Base-by-base conservation (phyloP, 2,888 invertebrate genomes). In the Erannis defoliaria region DNA sequence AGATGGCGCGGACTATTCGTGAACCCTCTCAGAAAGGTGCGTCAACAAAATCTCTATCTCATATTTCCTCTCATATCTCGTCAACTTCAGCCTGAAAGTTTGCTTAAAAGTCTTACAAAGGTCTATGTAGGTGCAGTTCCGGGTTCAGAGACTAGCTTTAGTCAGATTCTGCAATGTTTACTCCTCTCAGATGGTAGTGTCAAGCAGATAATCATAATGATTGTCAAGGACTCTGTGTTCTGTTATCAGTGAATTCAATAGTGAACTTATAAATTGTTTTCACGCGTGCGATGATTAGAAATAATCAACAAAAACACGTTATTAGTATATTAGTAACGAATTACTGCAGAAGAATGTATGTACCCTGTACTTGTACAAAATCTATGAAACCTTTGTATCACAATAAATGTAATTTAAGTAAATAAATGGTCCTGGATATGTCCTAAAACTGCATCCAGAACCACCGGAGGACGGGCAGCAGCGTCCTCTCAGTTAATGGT, bases 1-100 rank as follows among this genome's bases (percentile, higher is more conserved):
- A 98, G 98, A 95, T 99, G 98, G 98, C 97, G 96, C 84, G 98
- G 98, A 71, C 94, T 98, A 72, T 97, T 99, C 89, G 95, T 97
- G 83, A 95, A 95, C 81, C 96, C 98, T 51, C 94, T 99, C 79
- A 96, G 96, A 89, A 97, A 97, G 96, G 98, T 98, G 93, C 88
- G 88, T 83, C 64, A 67, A 62, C 55, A 62, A 40, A n/a, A 37
- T 31, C 45, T 21, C 54, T 37, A 2, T 21, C 21, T 26, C 33
- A 3, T 33, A 53, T 54, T 43, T 45, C 43, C n/a, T 18, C 16
- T 38, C 31, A 9, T 33, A 23, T 33, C 26, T 26, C 21, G 6
- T 43, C 35, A 55, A 46, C 21, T 33, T 23, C 19, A 8, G 26
- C 37, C 35, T 33, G 5, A 18, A 35, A 56, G 40, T 48, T 18